Conservation (phyloP, 2,797 vertebrate species). For the Scarus forsteni region DNA sequence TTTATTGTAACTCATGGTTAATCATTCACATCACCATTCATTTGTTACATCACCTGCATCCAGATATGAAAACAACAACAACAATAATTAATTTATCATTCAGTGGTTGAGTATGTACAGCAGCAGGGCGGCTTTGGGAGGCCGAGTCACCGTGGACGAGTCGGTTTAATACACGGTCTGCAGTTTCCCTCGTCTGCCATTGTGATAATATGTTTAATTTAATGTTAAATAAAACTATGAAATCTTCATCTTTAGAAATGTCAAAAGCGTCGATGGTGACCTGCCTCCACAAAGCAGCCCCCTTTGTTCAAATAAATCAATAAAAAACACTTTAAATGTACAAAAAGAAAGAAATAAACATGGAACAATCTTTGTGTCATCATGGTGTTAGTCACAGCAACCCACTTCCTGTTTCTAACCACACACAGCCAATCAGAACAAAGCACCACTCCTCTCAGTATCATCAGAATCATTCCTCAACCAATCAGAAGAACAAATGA, state of each 20-base stretch:
- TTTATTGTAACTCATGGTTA: slow-evolving; percentile 70
- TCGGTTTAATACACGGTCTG: slow-evolving; percentile 5
- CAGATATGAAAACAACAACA: slow-evolving; percentile 57
- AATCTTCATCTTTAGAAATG: slow-evolving; percentile 36
- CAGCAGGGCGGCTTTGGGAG: slow-evolving; percentile 29
- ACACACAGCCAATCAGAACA: slow-evolving; percentile 59
- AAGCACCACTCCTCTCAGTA: slow-evolving; percentile 33
- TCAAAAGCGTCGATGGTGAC: neutral
- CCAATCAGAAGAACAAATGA: slow-evolving; percentile 2
- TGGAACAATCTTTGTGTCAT: slow-evolving; percentile 70
- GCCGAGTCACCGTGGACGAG: neutral
- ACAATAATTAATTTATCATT: slow-evolving; percentile 35
- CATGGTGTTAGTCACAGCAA: slow-evolving; percentile 60
- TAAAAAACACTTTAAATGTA: slow-evolving; percentile 48
- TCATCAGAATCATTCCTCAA: slow-evolving; percentile 34
- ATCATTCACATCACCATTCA: slow-evolving; percentile 61
- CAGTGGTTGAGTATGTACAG: slow-evolving; percentile 53
- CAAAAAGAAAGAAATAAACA: slow-evolving; percentile 45
- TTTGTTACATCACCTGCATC: slow-evolving; percentile 60
- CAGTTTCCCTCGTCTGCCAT: neutral
- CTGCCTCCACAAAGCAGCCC: neutral
- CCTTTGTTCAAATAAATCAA: slow-evolving; percentile 19
- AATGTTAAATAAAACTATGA: slow-evolving; percentile 35
- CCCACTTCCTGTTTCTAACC: slow-evolving; percentile 50
- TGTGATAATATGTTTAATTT: neutral